Conservation (phyloP, 1,140 invertebrate species). For the Neodiprion fabricii region DNA sequence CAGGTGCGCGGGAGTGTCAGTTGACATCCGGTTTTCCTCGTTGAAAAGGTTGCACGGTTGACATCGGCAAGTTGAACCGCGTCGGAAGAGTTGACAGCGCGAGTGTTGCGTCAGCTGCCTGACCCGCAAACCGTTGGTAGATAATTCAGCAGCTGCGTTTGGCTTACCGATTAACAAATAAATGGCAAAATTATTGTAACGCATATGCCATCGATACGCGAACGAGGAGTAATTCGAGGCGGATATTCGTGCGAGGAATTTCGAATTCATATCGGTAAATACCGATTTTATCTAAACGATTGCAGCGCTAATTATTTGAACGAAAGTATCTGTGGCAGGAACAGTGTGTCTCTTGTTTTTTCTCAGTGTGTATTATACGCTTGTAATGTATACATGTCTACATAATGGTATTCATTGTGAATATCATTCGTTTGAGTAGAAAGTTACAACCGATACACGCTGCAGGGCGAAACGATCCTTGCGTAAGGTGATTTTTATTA, state of each 20-base stretch:
- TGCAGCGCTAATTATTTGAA: not conserved
- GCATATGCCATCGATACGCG: not conserved
- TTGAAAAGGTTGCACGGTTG: not conserved
- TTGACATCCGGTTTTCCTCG: not conserved
- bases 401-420: no score
- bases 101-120: not conserved
- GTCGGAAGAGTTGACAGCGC: not conserved
- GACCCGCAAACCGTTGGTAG: not conserved
- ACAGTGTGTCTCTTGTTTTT: not conserved
- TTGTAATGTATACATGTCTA: no score
- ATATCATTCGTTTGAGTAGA: not conserved
- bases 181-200: conserved; percentile 51
- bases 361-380: not conserved
- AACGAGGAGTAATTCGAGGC: not conserved
- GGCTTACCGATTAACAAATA: conserved; percentile 45
- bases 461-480: no score
- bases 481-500: no score
- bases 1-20: not conserved
- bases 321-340: not conserved
- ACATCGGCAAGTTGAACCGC: not conserved
- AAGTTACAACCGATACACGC: not conserved
- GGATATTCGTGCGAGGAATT: not conserved
- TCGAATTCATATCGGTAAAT: not conserved
- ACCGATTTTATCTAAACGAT: not conserved
- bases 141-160: not conserved